Conservation (phyloP, 2,888 invertebrate species). For the Meiosimyza decipiens region DNA sequence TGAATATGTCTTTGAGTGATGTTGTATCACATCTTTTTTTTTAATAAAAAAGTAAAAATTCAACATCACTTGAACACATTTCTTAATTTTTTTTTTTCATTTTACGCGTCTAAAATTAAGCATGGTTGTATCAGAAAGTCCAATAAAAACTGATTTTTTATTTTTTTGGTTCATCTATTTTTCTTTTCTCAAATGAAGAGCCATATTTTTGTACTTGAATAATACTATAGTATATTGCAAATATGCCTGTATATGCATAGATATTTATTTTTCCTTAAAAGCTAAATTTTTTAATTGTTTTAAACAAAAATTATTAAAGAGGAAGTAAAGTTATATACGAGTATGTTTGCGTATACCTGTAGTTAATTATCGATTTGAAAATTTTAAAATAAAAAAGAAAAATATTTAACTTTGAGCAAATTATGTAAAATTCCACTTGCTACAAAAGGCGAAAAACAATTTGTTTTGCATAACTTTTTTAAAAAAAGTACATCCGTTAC, state of each 20-base stretch:
- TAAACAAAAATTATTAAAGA: too few relatives aligned
- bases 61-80: too few relatives aligned
- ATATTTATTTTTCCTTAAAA: neutral
- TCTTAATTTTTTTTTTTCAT: neutral
- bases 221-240: constrained; percentile 4
- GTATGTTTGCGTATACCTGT: neutral
- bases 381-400: too few relatives aligned
- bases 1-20: neutral
- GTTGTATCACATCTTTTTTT: neutral
- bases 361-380: too few relatives aligned
- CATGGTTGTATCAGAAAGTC: neutral
- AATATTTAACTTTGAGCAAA: too few relatives aligned
- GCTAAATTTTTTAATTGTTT: neutral
- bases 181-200: neutral
- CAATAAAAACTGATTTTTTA: neutral
- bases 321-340: neutral
- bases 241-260: neutral
- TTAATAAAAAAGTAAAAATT: too few relatives aligned
- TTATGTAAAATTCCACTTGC: too few relatives aligned
- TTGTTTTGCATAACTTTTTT: neutral
- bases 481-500: neutral
- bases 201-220: constrained; percentile 7
- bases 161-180: neutral
- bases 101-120: neutral
- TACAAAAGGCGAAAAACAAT: too few relatives aligned